Evolutionary conservation across 2,888 invertebrate genomes (phyloP).

Genomic region (Drosophila mettleri): DNA sequence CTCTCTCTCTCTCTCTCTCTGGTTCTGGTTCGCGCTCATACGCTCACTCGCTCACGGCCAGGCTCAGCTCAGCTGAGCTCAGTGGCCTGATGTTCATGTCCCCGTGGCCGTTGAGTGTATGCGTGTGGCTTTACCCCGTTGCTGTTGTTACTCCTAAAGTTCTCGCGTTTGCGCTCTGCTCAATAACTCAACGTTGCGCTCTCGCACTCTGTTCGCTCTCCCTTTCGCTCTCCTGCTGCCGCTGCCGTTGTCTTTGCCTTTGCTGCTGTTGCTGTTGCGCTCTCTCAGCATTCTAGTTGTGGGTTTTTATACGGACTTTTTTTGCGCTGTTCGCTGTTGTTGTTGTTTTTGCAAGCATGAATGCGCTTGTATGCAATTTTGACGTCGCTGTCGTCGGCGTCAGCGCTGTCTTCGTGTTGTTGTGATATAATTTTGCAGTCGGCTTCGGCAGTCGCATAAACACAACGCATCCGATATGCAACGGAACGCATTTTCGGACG

Average conservation of each 20-base stretch:
- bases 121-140: slow-evolving; percentile 64
- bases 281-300: slow-evolving; percentile 66
- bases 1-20: slow-evolving; percentile 30
- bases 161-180: slow-evolving; percentile 75
- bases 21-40: slow-evolving; percentile 23
- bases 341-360: slow-evolving; percentile 61
- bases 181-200: slow-evolving; percentile 64
- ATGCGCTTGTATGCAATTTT: slow-evolving; percentile 75
- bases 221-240: slow-evolving; percentile 21
- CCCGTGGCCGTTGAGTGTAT: slow-evolving; percentile 28
- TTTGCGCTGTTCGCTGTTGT: background rate
- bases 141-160: slow-evolving; percentile 65
- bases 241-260: background rate
- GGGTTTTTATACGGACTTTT: slow-evolving; percentile 27
- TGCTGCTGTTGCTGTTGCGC: slow-evolving; percentile 19
- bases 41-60: slow-evolving; percentile 17
- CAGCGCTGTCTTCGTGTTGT: slow-evolving; percentile 78
- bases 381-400: slow-evolving; percentile 59
- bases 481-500: slow-evolving; percentile 86
- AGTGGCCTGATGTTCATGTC: slow-evolving; percentile 26
- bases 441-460: slow-evolving; percentile 85
- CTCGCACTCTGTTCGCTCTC: slow-evolving; percentile 26
- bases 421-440: slow-evolving; percentile 85
- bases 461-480: slow-evolving; percentile 86
- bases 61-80: slow-evolving; percentile 18